Evolutionary conservation across 2,113 vertebrate species (phyloP), one percentile per base, ranked within the genome.

Genomic region (Lophotis ruficrista): DNA sequence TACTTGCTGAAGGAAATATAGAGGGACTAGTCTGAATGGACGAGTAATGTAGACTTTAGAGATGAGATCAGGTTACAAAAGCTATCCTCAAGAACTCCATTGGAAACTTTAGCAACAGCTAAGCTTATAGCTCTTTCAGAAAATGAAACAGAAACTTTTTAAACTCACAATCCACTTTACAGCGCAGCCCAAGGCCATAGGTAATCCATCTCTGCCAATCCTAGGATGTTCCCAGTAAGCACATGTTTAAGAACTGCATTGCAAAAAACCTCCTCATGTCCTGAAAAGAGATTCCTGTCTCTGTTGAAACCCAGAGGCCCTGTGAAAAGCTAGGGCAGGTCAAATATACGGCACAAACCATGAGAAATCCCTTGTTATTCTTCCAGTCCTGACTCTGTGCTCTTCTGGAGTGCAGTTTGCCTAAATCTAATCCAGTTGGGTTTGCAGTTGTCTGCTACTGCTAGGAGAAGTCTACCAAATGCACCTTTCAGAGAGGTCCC

Each of bases 121-220:
- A 91, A 94, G 35, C 22, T 81, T 78, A 38, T 10, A 70, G 18
- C 8, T 95, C 68, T 90, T 83, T 90, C 38, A 68, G 69, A 71
- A 94, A 93, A 83, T 20, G 51, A 80, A 89, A 68, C 18, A 81
- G 62, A 85, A 93, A 77, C 22, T 69, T 73, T 83, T 87, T 43
- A 60, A 95, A 93, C 60, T 90, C 79, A 62, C 48, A 83, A 87
- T 68, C 50, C 54, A 35, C 64, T 95, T 96, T 54, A 93, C 47
- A 83, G 60, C 6, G 4, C 68, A 84, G 79, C 88, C 68, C 83
- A 81, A 89, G 90, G 56, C 82, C 56, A 20, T 66, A 58, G 45
- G 45, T 83, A 90, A 88, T 92, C 54, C 30, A 56, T 70, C 72
- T 90, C 68, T 90, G 64, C 35, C 79, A 86, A 45, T 83, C 60